Percentiles rank a stretch among this genome's conserved stretches.
phyloP scores from a whole-genome alignment of 2,888 invertebrate species.

The Drosophila pegasa region DNA sequence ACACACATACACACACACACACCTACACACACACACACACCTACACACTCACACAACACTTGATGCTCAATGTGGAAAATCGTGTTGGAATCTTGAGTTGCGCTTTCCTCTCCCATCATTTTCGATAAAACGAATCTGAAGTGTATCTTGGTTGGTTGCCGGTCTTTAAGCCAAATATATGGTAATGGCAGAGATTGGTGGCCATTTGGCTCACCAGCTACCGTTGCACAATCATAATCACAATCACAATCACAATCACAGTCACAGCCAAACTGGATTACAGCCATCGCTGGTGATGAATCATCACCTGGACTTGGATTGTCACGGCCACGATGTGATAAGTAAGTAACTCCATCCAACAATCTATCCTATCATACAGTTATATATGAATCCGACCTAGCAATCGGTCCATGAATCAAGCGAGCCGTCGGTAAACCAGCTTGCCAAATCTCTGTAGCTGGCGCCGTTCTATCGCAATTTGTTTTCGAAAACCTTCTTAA shows the following conservation, averaged over 20 bases:
- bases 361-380: neutral
- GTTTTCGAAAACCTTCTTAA: neutral
- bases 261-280: slow-evolving; percentile 86
- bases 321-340: slow-evolving; percentile 85
- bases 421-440: slow-evolving; percentile 45
- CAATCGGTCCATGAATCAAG: slow-evolving; percentile 21
- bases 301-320: slow-evolving; percentile 86
- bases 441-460: slow-evolving; percentile 17
- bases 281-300: slow-evolving; percentile 88
- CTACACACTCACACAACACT: slow-evolving; percentile 15
- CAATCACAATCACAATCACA: slow-evolving; percentile 84
- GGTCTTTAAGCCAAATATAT: slow-evolving; percentile 85
- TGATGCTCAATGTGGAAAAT: slow-evolving; percentile 62
- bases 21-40: neutral
- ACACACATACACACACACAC: neutral
- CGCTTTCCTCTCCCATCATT: slow-evolving; percentile 23
- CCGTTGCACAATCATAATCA: slow-evolving; percentile 86
- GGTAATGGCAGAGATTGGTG: slow-evolving; percentile 89
- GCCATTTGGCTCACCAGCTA: slow-evolving; percentile 88
- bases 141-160: slow-evolving; percentile 68
- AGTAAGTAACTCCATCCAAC: slow-evolving; percentile 70
- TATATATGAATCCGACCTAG: neutral
- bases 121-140: slow-evolving; percentile 49
- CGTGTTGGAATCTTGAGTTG: slow-evolving; percentile 40
- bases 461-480: slow-evolving; percentile 6